These are phyloP conservation scores for Malurus leucopterus DNA, from an alignment of 2,797 vertebrate species.

Conservation along the genomic window DNA sequence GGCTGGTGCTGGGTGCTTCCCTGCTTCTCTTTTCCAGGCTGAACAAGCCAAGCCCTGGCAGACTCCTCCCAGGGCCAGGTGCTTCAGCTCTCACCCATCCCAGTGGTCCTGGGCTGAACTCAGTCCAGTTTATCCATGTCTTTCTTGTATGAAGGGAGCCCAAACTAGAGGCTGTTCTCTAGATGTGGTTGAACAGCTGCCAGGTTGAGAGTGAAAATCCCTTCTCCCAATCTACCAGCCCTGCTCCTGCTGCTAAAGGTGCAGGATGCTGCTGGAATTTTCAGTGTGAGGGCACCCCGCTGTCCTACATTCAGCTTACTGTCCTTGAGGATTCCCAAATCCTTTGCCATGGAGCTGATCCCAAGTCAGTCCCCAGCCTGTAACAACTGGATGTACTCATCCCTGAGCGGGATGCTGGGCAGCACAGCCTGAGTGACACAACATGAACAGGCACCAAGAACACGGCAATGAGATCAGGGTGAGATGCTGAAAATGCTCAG, in stretches of 20 bases:
- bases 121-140: rapidly evolving
- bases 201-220: background rate
- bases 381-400: background rate
- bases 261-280: background rate
- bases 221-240: background rate
- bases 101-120: background rate
- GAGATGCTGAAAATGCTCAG: background rate
- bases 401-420: background rate
- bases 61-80: background rate
- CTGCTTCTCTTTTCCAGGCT: background rate
- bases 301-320: background rate
- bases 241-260: background rate
- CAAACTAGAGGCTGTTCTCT: background rate
- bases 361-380: background rate
- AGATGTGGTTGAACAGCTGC: background rate
- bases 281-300: background rate
- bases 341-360: background rate
- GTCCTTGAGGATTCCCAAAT: background rate
- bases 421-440: background rate
- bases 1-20: background rate
- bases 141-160: background rate
- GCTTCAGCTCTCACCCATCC: background rate
- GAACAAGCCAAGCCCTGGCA: background rate
- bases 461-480: background rate
- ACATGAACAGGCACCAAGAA: rapidly evolving